These are phyloP conservation scores for Rambutsinella grinnellia DNA, from an alignment of 2,888 invertebrate genomes.

Conservation along the genomic window DNA sequence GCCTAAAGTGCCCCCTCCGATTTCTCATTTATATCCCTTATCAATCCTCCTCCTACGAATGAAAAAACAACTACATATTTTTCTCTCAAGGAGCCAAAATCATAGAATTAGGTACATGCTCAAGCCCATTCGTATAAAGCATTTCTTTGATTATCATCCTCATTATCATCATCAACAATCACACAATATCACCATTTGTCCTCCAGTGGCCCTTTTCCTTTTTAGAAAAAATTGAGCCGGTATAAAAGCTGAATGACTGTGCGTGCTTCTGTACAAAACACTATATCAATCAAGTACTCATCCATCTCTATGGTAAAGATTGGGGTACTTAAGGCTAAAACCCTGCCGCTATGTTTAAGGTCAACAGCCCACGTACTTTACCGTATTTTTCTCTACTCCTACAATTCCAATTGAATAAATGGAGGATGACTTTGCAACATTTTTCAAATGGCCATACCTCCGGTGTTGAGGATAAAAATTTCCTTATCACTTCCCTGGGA, in stretches of 20 bases:
- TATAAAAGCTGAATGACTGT: slow-evolving; percentile 18
- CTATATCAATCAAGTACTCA: slow-evolving; percentile 44
- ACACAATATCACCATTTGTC: slow-evolving; percentile 51
- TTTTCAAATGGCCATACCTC: background rate
- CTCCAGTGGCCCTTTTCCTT: slow-evolving; percentile 29
- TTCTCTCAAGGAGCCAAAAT: background rate
- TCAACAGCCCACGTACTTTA: slow-evolving; percentile 37
- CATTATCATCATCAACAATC: slow-evolving; percentile 34
- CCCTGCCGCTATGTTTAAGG: slow-evolving; percentile 41
- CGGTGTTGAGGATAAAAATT: too few species aligned
- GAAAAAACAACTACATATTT: slow-evolving; percentile 25
- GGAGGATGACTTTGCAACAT: slow-evolving; percentile 40
- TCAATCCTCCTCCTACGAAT: too few species aligned
- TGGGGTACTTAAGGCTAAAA: slow-evolving; percentile 38
- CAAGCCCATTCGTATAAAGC: too few species aligned
- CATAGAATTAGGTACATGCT: slow-evolving; percentile 25
- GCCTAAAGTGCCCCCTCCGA: too few species aligned
- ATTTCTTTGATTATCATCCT: slow-evolving; percentile 44
- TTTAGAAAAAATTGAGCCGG: slow-evolving; percentile 21
- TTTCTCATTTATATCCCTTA: too few species aligned
- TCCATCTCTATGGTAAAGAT: slow-evolving; percentile 39
- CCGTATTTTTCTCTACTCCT: too few species aligned
- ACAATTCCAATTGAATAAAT: slow-evolving; percentile 2
- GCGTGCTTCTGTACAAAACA: background rate
- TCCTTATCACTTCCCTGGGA: too few species aligned